Evolutionary conservation across 2,888 invertebrate genomes (phyloP), one percentile per base, ranked within the genome.

Genomic region (Platerodrilus igneus): DNA sequence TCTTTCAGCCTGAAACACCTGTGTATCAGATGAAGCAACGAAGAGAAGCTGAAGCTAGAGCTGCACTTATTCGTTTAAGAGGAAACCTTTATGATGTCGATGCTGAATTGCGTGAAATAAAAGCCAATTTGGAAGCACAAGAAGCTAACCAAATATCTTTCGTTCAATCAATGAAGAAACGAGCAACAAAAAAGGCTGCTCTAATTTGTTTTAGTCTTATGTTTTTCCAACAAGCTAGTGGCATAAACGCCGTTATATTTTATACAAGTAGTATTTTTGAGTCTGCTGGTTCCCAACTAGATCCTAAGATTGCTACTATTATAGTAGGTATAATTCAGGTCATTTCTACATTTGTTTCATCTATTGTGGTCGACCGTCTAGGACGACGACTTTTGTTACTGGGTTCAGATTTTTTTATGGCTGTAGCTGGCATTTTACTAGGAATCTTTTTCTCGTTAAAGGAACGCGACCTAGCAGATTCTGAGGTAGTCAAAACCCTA

Each of bases 1-100:
- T 84, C 56, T 83, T 87, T 53, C 86, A 92, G 79, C 94, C 93
- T 0, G 94, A 94, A 67, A 81, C 87, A 3, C 93, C 94, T 0
- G 77, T 79, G 16, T 87, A 76, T 61, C 71, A 79, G 47, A 73
- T 86, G 47, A 72, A 75, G 26, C 82, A 80, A 58, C 76, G 77
- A 5, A 73, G 75, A 22, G 69, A 76, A 13, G 74, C 77, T 1
- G 79, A 78, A 34, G 92, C 92, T 0, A 69, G 76, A 6, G 69
- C 76, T 25, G 77, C 89, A 0, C 67, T 93, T 48, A 68, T 78
- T 45, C 79, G 75, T 68, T 71, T 94, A 9, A 77, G 93, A n/a
- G 91, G 92, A 2, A 60, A 68, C 1, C 68, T 76, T 5, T 86
- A 86, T 55, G 78, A 83, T 51, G 77, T 78, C 23, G 79, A 76